Conservation (phyloP, 2,888 invertebrate genomes). For the Crepidodera aurea region DNA sequence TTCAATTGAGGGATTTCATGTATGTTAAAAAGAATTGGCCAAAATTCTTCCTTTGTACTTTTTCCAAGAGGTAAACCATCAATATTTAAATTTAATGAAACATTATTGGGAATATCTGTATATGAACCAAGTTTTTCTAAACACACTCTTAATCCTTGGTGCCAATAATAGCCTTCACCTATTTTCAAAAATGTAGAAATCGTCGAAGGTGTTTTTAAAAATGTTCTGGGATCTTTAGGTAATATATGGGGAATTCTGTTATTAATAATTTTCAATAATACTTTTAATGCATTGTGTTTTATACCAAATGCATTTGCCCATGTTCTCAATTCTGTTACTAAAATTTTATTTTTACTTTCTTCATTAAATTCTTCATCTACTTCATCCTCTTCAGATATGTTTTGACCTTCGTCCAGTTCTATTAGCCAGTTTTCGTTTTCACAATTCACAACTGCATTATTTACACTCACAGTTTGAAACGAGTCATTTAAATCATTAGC, state of each 20-base stretch:
- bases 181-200: not conserved
- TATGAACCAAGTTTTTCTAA: not conserved
- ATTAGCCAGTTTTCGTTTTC: too few relatives aligned
- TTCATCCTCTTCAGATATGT: too few relatives aligned
- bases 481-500: too few relatives aligned
- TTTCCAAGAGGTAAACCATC: slow-evolving; percentile 29
- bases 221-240: slow-evolving; percentile 3
- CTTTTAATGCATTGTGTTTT: too few relatives aligned
- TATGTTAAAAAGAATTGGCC: slow-evolving; percentile 31
- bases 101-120: not conserved
- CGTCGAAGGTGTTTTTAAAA: not conserved
- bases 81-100: slow-evolving; percentile 7
- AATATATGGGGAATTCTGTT: not conserved
- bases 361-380: too few relatives aligned
- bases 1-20: slow-evolving; percentile 6
- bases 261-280: not conserved
- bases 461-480: too few relatives aligned
- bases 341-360: too few relatives aligned
- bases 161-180: not conserved
- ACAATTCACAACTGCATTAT: too few relatives aligned
- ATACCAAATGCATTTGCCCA: too few relatives aligned
- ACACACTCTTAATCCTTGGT: not conserved
- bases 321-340: too few relatives aligned
- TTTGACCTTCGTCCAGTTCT: too few relatives aligned
- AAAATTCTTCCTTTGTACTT: slow-evolving; percentile 22